Conservation (phyloP, 2,888 invertebrate genomes). For the Megamerina dolium region DNA sequence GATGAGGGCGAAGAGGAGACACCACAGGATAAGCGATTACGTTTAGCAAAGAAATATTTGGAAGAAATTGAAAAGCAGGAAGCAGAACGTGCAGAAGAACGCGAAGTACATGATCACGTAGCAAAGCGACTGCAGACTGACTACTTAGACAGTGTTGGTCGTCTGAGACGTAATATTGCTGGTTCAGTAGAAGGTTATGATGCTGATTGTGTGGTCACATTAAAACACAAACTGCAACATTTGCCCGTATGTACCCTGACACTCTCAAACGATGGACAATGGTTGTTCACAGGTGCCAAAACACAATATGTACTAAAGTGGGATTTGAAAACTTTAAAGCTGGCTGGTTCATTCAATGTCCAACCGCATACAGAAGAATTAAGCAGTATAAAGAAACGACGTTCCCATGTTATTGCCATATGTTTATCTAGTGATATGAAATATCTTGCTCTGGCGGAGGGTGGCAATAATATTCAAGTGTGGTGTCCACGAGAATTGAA, state of each 20-base stretch:
- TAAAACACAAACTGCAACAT: constrained; percentile 74
- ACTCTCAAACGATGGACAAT: constrained; percentile 65
- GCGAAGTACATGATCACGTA: constrained; percentile 54
- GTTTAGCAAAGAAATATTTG: constrained; percentile 84
- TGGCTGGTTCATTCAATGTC: constrained; percentile 53
- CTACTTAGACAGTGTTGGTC: constrained; percentile 79
- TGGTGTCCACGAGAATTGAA: constrained; percentile 76
- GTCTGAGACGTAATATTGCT: constrained; percentile 69
- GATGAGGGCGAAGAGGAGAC: constrained; percentile 59
- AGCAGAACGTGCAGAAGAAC: constrained; percentile 60
- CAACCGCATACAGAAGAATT: constrained; percentile 46
- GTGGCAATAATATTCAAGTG: constrained; percentile 66
- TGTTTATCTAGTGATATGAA: constrained; percentile 74
- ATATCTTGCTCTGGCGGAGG: constrained; percentile 72
- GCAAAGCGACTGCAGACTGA: constrained; percentile 76
- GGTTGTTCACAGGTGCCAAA: constrained; percentile 79
- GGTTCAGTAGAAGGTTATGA: constrained; percentile 53
- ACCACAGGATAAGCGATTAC: constrained; percentile 82
- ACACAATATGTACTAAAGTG: constrained; percentile 85
- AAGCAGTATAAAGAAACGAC: constrained; percentile 34
- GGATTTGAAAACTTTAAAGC: constrained; percentile 60
- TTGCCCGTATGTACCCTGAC: constrained; percentile 75
- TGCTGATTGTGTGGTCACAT: constrained; percentile 49
- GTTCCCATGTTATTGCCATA: constrained; percentile 56
- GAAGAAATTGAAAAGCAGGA: constrained; percentile 81